Base-by-base conservation (phyloP, 2,888 invertebrate species). In the Apantesis nais region DNA sequence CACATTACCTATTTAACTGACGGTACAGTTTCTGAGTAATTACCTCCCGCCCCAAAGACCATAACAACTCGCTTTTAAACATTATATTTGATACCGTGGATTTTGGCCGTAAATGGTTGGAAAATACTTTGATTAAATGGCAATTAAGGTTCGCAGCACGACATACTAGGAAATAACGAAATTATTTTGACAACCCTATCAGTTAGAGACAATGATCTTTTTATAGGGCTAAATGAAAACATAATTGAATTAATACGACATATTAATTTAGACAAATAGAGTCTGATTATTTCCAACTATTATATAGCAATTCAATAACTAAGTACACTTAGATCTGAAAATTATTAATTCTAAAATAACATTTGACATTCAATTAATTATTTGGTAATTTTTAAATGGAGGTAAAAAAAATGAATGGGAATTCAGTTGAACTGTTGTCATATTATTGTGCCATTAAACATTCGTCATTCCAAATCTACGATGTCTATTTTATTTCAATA, bases 161-260 rank as follows among this genome's bases (percentile, higher is more conserved):
- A 69, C 62, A 55, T 62, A 41, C 62, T 70, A 52, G 39, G 62
- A 74, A 67, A 67, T 70, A 80, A 78, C 74, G 31, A 65, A 75
- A 68, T 62, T 75, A 72, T 73, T 72, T 67, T 67, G 19, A 44
- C 72, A n/a, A 61, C 62, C 29, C 48, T n/a, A 55, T 69, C 60
- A n/a, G 60, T 60, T 58, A 58, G 22, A 58, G 69, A 34, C 61
- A 69, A 67, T 70, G 68, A 44, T 69, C 60, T 62, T 64, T 66
- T 67, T 34, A 70, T 61, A 65, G 25, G 65, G 55, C 44, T 34
- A 25, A 66, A 73, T 67, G 29, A 62, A 52, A 22, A 44, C 19
- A n/a, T 71, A 67, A 74, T 77, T 77, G 70, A 60, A n/a, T 63
- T 14, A 37, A 60, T 63, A 34, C 12, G 31, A 61, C 19, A 70